Base-by-base conservation (phyloP, 2,888 invertebrate genomes). In the Ichneumoninae sp. region DNA sequence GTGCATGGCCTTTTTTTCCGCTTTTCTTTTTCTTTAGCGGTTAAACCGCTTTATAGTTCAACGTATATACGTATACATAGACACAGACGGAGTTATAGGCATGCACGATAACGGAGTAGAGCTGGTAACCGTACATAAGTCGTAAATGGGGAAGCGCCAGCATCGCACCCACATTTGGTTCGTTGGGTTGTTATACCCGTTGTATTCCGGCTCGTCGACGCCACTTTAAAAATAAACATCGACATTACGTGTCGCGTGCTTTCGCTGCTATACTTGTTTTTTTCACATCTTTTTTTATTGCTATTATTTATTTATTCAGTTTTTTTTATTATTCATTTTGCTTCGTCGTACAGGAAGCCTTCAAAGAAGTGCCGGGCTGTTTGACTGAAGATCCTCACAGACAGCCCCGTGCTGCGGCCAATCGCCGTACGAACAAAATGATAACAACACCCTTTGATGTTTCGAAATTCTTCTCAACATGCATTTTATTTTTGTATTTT, bases 41-140 rank as follows among this genome's bases (percentile, higher is more conserved):
- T 71, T 75, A 70, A 83, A 54, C 80, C 83, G 13, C 74, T n/a
- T 63, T 63, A 68, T 74, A 75, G 60, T 52, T 63, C n/a, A 69
- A 75, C 69, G 54, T 63, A 75, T 30, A 30, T 16, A 57, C 6
- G 26, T 13, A 10, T 13, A 22, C 13, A 1, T 16, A 47, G 0
- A 47, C 16, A 47, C 16, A 54, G 7, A 5, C 7, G 19, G n/a
- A 54, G 52, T 19, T 54, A 19, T 30, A 1, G 13, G 13, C 8
- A 16, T 30, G 33, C 33, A n/a, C 16, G 26, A 30, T 30, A 57
- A 52, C 26, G 54, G 22, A 65, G 36, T 26, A 22, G 3, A 78
- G 60, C 47, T 50, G 36, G 33, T 68, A 69, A 22, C 54, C 22
- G 69, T 63, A 70, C 70, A 33, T 80, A 70, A 36, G 54, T 80